phyloP scores from a whole-genome alignment of 2,888 invertebrate species.

The Cremastinae sp. region DNA sequence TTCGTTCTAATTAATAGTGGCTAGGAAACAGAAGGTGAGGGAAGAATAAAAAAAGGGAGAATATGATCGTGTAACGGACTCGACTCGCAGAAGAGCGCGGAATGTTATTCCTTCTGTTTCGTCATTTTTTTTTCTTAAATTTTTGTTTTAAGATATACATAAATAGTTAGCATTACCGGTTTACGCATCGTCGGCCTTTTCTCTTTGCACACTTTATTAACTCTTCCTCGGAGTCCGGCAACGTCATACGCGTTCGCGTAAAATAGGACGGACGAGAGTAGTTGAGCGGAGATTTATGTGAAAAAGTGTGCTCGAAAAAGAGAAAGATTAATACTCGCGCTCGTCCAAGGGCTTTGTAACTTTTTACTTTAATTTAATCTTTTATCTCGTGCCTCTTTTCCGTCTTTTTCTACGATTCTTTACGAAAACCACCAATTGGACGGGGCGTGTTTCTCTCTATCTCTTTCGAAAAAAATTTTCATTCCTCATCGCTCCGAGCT shows the following conservation, averaged over 20 bases:
- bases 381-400: constrained; percentile 1
- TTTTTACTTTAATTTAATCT: constrained; percentile 7
- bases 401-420: constrained; percentile 2
- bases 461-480: no score
- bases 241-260: constrained; percentile 3
- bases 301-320: constrained; percentile 37
- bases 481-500: no score
- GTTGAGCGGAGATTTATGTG: constrained; percentile 11
- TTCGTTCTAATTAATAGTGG: constrained; percentile 52
- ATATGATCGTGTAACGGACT: constrained; percentile 54
- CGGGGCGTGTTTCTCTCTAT: no score
- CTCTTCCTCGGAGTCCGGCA: constrained; percentile 64
- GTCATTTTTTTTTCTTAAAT: constrained; percentile 50
- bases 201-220: constrained; percentile 75
- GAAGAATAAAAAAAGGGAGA: constrained; percentile 20
- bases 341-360: no score
- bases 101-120: constrained; percentile 31
- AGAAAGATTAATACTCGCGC: no score
- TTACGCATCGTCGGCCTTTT: constrained; percentile 69
- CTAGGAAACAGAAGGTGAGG: neutral
- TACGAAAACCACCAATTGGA: no score
- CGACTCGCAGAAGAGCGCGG: constrained; percentile 37
- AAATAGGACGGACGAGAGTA: neutral
- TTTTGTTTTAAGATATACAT: constrained; percentile 67
- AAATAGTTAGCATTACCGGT: constrained; percentile 72